A percentile compares a stretch with the other conserved stretches of the same genome.
Evolutionary conservation across 30 jellyfish, hydroid and myxozoan genomes (phyloP).

Genomic region (Hydractinia symbiolongicarpus): DNA sequence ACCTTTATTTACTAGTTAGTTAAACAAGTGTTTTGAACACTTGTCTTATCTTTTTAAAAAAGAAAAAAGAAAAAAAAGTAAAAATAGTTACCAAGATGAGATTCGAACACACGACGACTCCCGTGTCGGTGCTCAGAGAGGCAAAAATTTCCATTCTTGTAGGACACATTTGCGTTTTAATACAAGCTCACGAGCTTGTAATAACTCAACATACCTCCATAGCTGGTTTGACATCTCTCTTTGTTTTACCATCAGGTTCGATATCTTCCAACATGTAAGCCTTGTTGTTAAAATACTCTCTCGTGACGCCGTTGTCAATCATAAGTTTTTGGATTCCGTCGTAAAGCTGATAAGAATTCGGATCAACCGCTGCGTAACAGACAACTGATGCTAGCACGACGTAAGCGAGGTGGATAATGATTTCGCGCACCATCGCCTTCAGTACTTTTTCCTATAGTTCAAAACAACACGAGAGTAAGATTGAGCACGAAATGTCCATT

Average conservation of each 20-base stretch:
- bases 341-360: slow-evolving; percentile 51
- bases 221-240: slow-evolving; percentile 3
- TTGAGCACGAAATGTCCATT: too few relatives aligned
- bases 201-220: background rate
- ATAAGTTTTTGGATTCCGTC: slow-evolving; percentile 35
- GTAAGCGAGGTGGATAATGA: slow-evolving; percentile 52
- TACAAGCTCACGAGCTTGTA: too few relatives aligned
- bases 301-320: slow-evolving; percentile 31
- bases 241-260: slow-evolving; percentile 10
- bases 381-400: slow-evolving; percentile 64
- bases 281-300: slow-evolving; percentile 19
- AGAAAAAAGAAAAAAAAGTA: too few relatives aligned
- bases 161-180: too few relatives aligned
- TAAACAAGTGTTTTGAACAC: too few relatives aligned
- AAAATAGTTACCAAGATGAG: too few relatives aligned
- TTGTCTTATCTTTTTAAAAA: too few relatives aligned
- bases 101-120: too few relatives aligned
- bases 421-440: slow-evolving; percentile 79
- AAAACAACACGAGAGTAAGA: too few relatives aligned
- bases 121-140: too few relatives aligned
- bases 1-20: too few relatives aligned
- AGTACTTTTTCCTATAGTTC: slow-evolving; percentile 54
- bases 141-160: too few relatives aligned
- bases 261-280: slow-evolving; percentile 17
- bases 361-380: slow-evolving; percentile 77